Percentiles rank a stretch among this genome's conserved stretches.
phyloP scores from a whole-genome alignment of 2,113 vertebrate species.

The Pontoporia blainvillei region DNA sequence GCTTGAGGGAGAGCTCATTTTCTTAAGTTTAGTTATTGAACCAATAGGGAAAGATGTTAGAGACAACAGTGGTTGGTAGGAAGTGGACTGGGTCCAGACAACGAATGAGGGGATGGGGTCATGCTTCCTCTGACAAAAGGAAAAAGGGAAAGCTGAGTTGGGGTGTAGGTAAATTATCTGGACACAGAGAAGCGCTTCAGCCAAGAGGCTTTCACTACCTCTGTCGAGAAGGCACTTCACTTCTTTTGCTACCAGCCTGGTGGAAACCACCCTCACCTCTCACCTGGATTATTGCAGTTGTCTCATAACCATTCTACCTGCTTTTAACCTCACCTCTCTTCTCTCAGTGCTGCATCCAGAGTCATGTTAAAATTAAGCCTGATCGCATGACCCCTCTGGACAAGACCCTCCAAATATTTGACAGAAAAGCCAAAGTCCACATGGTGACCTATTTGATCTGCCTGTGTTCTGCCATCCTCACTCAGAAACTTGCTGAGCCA shows the following conservation, averaged over 20 bases:
- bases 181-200: background rate
- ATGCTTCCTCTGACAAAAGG: background rate
- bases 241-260: no score
- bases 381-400: background rate
- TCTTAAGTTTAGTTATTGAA: background rate
- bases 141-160: background rate
- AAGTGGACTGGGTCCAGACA: background rate
- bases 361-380: background rate
- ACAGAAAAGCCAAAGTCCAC: background rate
- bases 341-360: background rate
- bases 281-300: background rate
- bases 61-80: background rate
- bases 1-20: background rate
- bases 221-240: background rate
- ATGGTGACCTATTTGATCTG: background rate
- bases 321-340: background rate
- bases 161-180: background rate
- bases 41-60: background rate
- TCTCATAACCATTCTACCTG: background rate
- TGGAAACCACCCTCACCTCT: background rate
- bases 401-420: background rate
- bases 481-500: background rate
- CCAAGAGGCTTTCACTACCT: background rate
- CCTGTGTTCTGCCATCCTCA: accelerated
- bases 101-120: accelerated